Percentiles rank a stretch among this genome's conserved stretches.
These are phyloP conservation scores for Selene dorsalis DNA, from an alignment of 2,797 vertebrate genomes.

Conservation along the genomic window DNA sequence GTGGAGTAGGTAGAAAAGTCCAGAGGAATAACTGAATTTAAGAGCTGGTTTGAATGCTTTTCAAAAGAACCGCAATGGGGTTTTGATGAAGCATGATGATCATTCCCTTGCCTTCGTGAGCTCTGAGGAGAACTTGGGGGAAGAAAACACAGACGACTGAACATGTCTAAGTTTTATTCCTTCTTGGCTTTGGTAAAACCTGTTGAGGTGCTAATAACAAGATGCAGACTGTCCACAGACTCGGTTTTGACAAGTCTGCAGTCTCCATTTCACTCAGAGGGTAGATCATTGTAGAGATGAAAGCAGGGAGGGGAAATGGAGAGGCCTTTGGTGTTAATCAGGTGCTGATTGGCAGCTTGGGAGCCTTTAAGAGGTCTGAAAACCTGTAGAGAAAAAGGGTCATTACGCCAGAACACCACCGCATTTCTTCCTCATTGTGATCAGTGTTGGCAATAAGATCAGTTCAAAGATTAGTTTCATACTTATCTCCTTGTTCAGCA, in stretches of 20 bases:
- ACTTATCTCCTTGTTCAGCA: slow-evolving; percentile 24
- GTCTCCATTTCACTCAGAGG: slow-evolving; percentile 69
- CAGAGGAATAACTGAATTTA: slow-evolving; percentile 60
- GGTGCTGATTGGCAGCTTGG: slow-evolving; percentile 76
- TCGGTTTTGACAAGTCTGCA: slow-evolving; percentile 68
- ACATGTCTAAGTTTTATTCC: slow-evolving; percentile 51
- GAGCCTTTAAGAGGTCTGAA: slow-evolving; percentile 61
- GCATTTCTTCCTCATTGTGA: slow-evolving; percentile 49
- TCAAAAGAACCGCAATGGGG: slow-evolving; percentile 39
- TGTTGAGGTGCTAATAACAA: slow-evolving; percentile 73
- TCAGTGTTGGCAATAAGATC: slow-evolving; percentile 23
- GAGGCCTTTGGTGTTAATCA: slow-evolving; percentile 76
- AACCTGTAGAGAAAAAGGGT: slow-evolving; percentile 53
- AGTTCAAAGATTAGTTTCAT: slow-evolving; percentile 28
- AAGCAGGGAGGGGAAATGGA: slow-evolving; percentile 59
- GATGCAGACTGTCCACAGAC: slow-evolving; percentile 67
- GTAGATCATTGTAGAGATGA: slow-evolving; percentile 66
- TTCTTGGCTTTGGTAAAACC: slow-evolving; percentile 59
- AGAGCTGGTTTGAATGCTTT: slow-evolving; percentile 56
- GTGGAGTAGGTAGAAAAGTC: slow-evolving; percentile 31
- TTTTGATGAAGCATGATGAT: slow-evolving; percentile 49
- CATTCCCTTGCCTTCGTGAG: slow-evolving; percentile 40
- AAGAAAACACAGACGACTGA: slow-evolving; percentile 8
- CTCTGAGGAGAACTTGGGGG: slow-evolving; percentile 20
- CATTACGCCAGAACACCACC: slow-evolving; percentile 50